These are phyloP conservation scores for Sinonovacula constricta DNA, from an alignment of 1,140 invertebrate species.

Conservation along the genomic window DNA sequence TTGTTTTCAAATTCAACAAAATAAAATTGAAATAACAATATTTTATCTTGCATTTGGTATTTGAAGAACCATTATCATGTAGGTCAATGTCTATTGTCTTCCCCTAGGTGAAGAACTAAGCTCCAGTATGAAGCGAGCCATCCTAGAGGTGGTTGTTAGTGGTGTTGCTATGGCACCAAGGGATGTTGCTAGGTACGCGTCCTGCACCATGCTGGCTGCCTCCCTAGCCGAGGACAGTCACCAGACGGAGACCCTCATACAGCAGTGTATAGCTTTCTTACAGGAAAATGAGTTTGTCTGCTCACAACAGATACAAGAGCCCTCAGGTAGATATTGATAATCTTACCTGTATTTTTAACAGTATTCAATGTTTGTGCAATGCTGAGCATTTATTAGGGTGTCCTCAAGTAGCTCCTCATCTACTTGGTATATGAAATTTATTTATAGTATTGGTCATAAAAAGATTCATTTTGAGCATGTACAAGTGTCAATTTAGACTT, in stretches of 20 bases:
- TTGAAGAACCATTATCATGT: too few species aligned
- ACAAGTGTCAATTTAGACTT: too few species aligned
- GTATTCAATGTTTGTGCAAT: neutral
- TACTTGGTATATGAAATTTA: too few species aligned
- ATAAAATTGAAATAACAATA: too few species aligned
- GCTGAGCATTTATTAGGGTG: too few species aligned
- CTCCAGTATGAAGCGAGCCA: constrained; percentile 82
- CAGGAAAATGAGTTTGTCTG: constrained; percentile 73
- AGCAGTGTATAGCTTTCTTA: constrained; percentile 82
- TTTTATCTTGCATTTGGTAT: too few species aligned
- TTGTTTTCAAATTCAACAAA: too few species aligned
- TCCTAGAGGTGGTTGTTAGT: constrained; percentile 89
- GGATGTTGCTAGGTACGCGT: constrained; percentile 89
- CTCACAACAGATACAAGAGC: constrained; percentile 53
- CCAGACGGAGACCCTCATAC: constrained; percentile 76
- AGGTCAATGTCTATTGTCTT: too few species aligned
- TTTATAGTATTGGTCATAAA: too few species aligned
- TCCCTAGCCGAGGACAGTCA: constrained; percentile 57
- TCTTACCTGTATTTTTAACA: neutral
- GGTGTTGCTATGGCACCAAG: constrained; percentile 86
- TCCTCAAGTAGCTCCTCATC: too few species aligned
- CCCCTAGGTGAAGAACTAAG: constrained; percentile 76
- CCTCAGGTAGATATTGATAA: constrained; percentile 12
- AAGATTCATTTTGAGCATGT: too few species aligned
- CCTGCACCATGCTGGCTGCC: constrained; percentile 86